phyloP scores from a whole-genome alignment of 1,140 invertebrate genomes.

The Nephila pilipes region DNA sequence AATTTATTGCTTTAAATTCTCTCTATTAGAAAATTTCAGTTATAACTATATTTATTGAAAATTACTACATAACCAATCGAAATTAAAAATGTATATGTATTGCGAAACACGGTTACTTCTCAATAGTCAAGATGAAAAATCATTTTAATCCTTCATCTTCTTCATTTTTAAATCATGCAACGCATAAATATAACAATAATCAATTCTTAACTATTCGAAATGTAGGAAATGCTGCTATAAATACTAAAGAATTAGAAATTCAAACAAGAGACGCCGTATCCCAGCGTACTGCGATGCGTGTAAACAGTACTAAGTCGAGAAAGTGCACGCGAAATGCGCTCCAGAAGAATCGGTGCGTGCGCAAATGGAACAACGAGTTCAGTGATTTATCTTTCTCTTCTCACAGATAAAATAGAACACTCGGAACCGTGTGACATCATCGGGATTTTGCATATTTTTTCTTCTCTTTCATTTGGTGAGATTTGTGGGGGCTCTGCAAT shows the following conservation, averaged over 20 bases:
- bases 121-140: neutral
- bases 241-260: slow-evolving; percentile 23
- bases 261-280: neutral
- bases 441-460: neutral
- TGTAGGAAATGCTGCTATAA: neutral
- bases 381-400: neutral
- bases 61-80: too few relatives aligned
- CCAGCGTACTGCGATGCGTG: neutral
- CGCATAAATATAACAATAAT: neutral
- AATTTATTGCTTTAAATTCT: too few relatives aligned
- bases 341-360: slow-evolving; percentile 24
- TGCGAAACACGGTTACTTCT: too few relatives aligned
- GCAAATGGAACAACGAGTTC: slow-evolving; percentile 18
- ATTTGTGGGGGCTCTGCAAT: neutral
- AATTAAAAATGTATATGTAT: too few relatives aligned
- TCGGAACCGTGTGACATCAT: neutral
- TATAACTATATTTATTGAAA: too few relatives aligned
- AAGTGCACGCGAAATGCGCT: slow-evolving; percentile 18
- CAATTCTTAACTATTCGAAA: neutral
- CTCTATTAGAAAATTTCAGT: too few relatives aligned
- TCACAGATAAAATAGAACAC: neutral
- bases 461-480: neutral
- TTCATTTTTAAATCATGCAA: neutral
- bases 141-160: neutral
- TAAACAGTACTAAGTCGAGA: neutral